Evolutionary conservation across 2,113 vertebrate species (phyloP), one percentile per base, ranked within the genome.

Genomic region (Poecilia latipinna): DNA sequence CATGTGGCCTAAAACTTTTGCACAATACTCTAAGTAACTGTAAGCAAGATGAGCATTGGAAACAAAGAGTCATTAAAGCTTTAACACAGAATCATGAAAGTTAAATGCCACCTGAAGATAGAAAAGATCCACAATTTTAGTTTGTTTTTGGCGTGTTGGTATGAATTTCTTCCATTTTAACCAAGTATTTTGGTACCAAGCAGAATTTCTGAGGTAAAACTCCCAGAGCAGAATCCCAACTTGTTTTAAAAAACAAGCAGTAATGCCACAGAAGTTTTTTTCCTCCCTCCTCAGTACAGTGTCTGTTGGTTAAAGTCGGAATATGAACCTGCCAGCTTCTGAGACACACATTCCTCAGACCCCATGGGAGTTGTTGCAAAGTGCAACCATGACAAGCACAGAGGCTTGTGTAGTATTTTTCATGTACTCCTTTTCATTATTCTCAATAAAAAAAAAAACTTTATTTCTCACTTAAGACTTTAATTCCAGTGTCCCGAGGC

Each of bases 371-470:
- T 1, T 17, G 1, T 24, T 17, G 26, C 26, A 22, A 33, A 61
- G 54, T 48, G 4, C 35, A 61, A 70, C 66, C 74, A 51, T 69
- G 74, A 69, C 74, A 51, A 63, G 74, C 39, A 26, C 51, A 28
- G 24, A 77, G n/a, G 22, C n/a, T 37, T 12, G 4, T 57, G 65
- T 29, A 33, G 72, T 65, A 42, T 71, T 22, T 68, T 33, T 61
- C 29, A 80, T 39, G 3, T 24, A 4, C 6, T 62, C 29, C 28
- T 31, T 28, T 29, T 62, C 11, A 29, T 32, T 31, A 62, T 32
- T 62, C 28, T 3, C 61, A 7, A 13, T 62, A 17, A 44, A 44
- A 44, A 44, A 44, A 44, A 15, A 39, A 12, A 13, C 42, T 44
- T 44, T 4, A 44, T 44, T 44, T 44, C 42, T 44, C 13, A 44